Evolutionary conservation across 2,113 vertebrate genomes (phyloP), one percentile per base, ranked within the genome.

Genomic region (Raja brachyura): DNA sequence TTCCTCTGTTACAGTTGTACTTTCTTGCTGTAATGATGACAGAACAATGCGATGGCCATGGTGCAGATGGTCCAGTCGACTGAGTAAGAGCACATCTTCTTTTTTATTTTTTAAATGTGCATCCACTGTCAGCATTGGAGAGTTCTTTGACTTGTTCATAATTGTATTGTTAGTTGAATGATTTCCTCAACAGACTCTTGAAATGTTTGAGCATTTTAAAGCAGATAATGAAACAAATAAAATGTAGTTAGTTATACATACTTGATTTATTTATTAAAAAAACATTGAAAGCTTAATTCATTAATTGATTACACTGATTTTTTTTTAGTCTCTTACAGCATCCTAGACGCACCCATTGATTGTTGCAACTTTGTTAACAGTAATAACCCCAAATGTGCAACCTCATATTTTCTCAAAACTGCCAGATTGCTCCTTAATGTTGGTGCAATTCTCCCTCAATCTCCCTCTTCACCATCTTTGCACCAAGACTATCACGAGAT

Each of bases 71-170:
- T 94, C 94, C 7, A 97, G 94, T 93, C 94, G 95, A 20, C 81
- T 93, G 93, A 94, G 95, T 18, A 96, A 96, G 8, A 94, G 94
- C 31, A 93, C 90, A 16, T 96, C 95, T 83, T 95, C 96, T 70
- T 95, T 96, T 70, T 94, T 94, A 94, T 97, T 97, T 93, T 94
- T 90, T 86, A 95, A 94, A 93, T 93, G 95, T 25, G 96, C 93
- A 2, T 95, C 94, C 54, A 93, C 94, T 61, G 93, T 94, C 11
- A 93, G 93, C 10, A 93, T 93, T 77, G 92, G 93, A 13, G 83
- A 88, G 28, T 63, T 61, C 28, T 88, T 88, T 61, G n/a, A 88
- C 28, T 88, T 88, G 59, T n/a, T 88, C 59, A 63, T 88, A 28
- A 63, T 18, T 63, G 28, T 18, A 31, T 10, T 16, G 31, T 88